Base-by-base conservation (phyloP, 1,140 invertebrate species). In the Galleria mellonella region DNA sequence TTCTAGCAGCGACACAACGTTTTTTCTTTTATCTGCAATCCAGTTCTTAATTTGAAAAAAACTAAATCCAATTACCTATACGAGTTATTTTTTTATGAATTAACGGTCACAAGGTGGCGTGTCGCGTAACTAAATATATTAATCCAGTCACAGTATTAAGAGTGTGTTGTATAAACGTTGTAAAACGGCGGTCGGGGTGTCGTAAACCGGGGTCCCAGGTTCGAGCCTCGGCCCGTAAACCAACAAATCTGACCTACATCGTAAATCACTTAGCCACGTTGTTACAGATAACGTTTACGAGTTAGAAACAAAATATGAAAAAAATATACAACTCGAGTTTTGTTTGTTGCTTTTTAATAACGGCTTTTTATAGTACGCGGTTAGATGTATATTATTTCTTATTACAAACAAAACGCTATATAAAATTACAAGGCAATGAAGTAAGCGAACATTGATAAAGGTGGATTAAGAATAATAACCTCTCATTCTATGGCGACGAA, bases 221-320 rank as follows among this genome's bases (percentile, higher is more conserved):
- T 84, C 69, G 72, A 73, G 58, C 56, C 60, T 52, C 58, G 49
- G 51, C 62, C 61, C 66, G 74, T 76, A 81, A 82, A 84, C 81
- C 69, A 82, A 84, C 81, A 83, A 83, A 83, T 83, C 77, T 82
- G 75, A 83, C 75, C 79, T 67, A 71, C 55, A 62, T 79, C 81
- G 67, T 84, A 84, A 84, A 84, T 84, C 81, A 84, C 71, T 84
- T 84, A 84, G 71, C 65, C 81, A 75, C 78, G 70, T 59, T 73
- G 67, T 76, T 73, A 65, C 65, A 75, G 75, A 81, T 81, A 84
- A 81, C 68, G 49, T 71, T 79, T 81, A 82, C 63, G 73, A 72
- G 59, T 69, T 70, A 71, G 49, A 56, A 78, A 73, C 68, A 66
- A 81, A 82, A 82, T 83, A 81, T 78, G 51, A 78, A 77, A 73